These are phyloP conservation scores for Drosophila multiciliata DNA, from an alignment of 2,888 invertebrate genomes.

Conservation along the genomic window DNA sequence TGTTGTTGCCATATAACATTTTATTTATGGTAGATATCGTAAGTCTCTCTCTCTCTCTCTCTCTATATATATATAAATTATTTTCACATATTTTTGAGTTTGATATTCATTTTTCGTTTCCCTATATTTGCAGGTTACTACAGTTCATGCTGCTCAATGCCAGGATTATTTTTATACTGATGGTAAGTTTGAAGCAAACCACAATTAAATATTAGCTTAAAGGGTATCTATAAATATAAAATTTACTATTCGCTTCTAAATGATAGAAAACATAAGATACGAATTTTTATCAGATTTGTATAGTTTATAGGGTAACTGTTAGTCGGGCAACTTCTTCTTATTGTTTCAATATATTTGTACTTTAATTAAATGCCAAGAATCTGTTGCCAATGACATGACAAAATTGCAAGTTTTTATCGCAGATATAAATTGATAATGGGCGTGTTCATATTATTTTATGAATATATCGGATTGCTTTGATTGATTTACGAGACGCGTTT, in stretches of 20 bases:
- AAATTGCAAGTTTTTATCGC: slow-evolving; percentile 14
- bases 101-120: slow-evolving; percentile 30
- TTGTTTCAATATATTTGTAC: too few species aligned
- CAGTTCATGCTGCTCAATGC: slow-evolving; percentile 95
- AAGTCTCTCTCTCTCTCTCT: slow-evolving; percentile 30
- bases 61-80: slow-evolving; percentile 1
- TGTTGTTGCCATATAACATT: slow-evolving; percentile 27
- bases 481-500: slow-evolving; percentile 54
- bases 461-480: slow-evolving; percentile 45
- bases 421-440: slow-evolving; percentile 39
- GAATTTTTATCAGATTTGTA: neutral
- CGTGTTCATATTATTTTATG: slow-evolving; percentile 47
- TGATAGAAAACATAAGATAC: neutral
- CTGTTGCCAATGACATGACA: slow-evolving; percentile 32
- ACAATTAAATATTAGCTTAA: neutral
- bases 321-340: too few species aligned
- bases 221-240: neutral
- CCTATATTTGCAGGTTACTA: slow-evolving; percentile 89
- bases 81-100: neutral
- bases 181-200: slow-evolving; percentile 87
- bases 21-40: slow-evolving; percentile 67
- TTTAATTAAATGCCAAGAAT: slow-evolving; percentile 35
- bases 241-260: too few species aligned
- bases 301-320: slow-evolving; percentile 26
- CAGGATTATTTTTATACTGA: slow-evolving; percentile 95